phyloP scores from a whole-genome alignment of 2,113 vertebrate species.

The Pycnonotus jocosus region DNA sequence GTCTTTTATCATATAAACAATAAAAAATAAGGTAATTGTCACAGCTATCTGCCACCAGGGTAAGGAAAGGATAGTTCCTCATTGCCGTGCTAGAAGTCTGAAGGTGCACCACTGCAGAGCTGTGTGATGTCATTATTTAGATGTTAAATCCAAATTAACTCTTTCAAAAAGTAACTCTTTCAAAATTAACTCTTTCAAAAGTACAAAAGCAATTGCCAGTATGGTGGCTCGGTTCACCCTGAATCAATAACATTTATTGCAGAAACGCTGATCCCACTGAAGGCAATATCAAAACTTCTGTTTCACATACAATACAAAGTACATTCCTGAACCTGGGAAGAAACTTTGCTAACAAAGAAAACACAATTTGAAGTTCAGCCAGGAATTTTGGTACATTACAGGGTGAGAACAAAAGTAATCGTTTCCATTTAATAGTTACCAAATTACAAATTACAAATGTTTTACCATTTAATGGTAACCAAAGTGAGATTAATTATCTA shows the following conservation, averaged over 20 bases:
- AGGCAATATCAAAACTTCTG: neutral
- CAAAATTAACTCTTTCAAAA: neutral
- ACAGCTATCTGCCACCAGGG: neutral
- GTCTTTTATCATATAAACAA: neutral
- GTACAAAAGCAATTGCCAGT: neutral
- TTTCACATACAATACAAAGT: neutral
- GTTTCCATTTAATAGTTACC: neutral
- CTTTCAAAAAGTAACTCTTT: neutral
- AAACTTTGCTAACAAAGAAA: neutral
- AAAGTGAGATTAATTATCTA: neutral
- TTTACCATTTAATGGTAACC: neutral
- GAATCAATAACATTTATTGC: neutral
- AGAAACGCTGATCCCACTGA: neutral
- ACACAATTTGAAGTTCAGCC: neutral
- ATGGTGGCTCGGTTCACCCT: neutral
- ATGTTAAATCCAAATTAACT: neutral
- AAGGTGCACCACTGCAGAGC: neutral
- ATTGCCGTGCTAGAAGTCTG: neutral
- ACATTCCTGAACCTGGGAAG: neutral
- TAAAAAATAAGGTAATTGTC: neutral
- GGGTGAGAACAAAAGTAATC: neutral
- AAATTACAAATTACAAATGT: neutral
- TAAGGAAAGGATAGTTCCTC: neutral
- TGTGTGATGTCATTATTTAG: neutral
- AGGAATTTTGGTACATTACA: neutral